Conservation (phyloP, 2,113 vertebrate species). For the Heteronetta atricapilla region DNA sequence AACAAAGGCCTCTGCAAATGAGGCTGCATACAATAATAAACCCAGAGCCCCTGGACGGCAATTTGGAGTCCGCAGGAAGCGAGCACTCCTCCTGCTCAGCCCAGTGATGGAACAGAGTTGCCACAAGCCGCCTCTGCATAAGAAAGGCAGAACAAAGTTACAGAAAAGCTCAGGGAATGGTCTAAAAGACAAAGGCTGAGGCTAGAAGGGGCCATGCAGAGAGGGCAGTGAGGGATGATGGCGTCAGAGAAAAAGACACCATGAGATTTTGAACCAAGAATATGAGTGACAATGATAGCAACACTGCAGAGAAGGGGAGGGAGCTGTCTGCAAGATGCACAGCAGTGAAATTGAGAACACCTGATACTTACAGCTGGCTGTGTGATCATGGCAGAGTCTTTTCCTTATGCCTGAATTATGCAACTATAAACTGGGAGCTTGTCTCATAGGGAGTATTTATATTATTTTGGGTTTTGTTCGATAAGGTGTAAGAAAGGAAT, state of each 20-base stretch:
- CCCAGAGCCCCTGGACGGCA: not conserved
- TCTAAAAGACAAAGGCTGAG: not conserved
- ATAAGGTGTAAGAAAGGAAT: not conserved
- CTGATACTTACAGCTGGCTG: not conserved
- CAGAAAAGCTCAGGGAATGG: not conserved
- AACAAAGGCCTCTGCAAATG: not conserved
- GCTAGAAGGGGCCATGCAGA: not conserved
- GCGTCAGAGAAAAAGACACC: not conserved
- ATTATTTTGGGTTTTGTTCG: not conserved
- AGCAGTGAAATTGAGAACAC: not conserved
- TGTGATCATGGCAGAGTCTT: not conserved
- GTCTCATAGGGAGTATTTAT: not conserved
- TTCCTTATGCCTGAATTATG: not conserved
- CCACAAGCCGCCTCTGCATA: too few species aligned
- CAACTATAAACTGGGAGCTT: not conserved
- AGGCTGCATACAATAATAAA: not conserved
- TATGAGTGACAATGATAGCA: not conserved
- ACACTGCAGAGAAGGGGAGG: not conserved
- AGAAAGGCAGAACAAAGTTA: not conserved
- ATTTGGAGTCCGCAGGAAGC: not conserved
- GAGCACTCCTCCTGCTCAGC: not conserved
- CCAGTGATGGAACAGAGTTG: not conserved
- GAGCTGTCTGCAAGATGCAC: not conserved
- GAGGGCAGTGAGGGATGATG: not conserved
- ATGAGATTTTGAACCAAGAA: not conserved